Conservation (phyloP, 2,888 invertebrate species). For the Nasonovia ribisnigri region DNA sequence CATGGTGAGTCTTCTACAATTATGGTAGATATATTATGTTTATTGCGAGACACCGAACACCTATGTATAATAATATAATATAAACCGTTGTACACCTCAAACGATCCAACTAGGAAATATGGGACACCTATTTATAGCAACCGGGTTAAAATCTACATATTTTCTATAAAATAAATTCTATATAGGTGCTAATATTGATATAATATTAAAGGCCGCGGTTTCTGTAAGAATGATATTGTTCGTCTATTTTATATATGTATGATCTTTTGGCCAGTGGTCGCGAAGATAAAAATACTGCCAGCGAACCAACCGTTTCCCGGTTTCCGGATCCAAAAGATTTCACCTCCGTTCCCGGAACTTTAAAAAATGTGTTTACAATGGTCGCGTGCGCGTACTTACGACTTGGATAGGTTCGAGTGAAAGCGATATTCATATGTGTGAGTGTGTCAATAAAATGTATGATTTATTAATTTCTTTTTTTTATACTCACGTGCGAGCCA, state of each 20-base stretch:
- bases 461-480: slow-evolving; percentile 58
- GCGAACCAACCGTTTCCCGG: neutral
- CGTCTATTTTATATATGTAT: neutral
- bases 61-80: neutral
- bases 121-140: neutral
- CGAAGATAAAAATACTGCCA: neutral
- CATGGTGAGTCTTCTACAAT: neutral
- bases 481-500: slow-evolving; percentile 60
- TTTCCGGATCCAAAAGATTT: slow-evolving; percentile 52
- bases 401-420: slow-evolving; percentile 48
- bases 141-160: neutral
- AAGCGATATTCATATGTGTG: slow-evolving; percentile 40
- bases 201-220: neutral
- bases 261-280: neutral
- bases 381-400: neutral
- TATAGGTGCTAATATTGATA: neutral
- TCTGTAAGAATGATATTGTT: neutral
- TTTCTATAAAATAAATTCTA: neutral
- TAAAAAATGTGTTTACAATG: neutral
- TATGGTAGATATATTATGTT: neutral
- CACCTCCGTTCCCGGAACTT: slow-evolving; percentile 58
- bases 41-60: too few relatives aligned
- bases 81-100: neutral
- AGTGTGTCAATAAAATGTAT: slow-evolving; percentile 24
- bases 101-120: neutral